A percentile compares a stretch with the other conserved stretches of the same genome.
These are phyloP conservation scores for Ploceus nigricollis DNA, from an alignment of 2,113 vertebrate genomes.

Conservation along the genomic window DNA sequence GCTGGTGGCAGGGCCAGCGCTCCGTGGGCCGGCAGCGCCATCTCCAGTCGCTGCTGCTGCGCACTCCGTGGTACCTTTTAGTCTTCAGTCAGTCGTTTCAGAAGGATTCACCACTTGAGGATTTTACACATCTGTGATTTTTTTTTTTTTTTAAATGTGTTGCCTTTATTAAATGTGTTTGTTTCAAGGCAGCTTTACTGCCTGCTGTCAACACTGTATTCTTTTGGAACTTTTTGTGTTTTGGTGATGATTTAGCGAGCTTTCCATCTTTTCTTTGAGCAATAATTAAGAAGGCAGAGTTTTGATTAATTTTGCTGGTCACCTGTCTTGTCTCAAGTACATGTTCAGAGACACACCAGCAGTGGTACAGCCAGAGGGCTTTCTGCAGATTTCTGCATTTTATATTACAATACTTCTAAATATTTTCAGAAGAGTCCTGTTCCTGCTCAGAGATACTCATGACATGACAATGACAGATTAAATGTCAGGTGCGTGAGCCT, in stretches of 20 bases:
- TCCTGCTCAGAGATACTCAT: neutral
- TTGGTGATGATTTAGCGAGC: neutral
- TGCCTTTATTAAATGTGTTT: constrained; percentile 48
- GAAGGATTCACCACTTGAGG: neutral
- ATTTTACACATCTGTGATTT: neutral
- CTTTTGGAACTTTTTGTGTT: neutral
- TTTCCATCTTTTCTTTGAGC: neutral
- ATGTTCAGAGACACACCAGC: neutral
- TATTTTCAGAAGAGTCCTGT: neutral
- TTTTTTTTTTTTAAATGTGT: neutral
- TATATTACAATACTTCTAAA: neutral
- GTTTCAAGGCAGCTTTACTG: neutral
- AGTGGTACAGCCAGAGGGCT: neutral
- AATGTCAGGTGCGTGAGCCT: neutral
- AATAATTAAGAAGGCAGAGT: neutral
- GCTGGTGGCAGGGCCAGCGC: neutral
- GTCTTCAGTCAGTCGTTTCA: neutral
- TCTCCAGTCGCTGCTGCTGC: neutral
- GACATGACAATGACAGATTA: neutral
- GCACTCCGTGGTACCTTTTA: neutral
- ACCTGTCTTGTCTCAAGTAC: neutral
- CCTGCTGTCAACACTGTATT: neutral
- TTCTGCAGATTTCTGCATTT: neutral
- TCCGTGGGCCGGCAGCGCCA: constrained; percentile 16
- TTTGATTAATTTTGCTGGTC: neutral